phyloP scores from a whole-genome alignment of 1,140 invertebrate species.

The Drosophila arizonae region DNA sequence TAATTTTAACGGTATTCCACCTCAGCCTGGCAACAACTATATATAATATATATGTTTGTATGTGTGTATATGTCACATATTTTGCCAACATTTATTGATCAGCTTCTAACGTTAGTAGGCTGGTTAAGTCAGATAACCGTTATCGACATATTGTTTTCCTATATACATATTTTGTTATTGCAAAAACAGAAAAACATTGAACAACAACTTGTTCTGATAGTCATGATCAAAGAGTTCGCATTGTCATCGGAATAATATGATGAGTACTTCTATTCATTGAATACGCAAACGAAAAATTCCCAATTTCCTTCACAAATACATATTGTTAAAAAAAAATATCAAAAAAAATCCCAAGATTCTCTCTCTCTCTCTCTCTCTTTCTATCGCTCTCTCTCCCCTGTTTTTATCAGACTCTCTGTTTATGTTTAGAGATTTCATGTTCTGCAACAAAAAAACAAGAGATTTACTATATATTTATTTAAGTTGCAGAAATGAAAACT shows the following conservation, averaged over 20 bases:
- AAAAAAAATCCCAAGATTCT: conserved; percentile 3
- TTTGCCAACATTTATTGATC: neutral
- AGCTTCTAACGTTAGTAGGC: conserved; percentile 23
- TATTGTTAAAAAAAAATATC: no score
- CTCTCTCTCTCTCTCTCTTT: neutral
- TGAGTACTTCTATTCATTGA: conserved; percentile 5
- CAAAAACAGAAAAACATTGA: neutral
- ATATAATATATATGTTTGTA: neutral
- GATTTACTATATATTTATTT: no score
- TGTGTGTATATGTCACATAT: neutral
- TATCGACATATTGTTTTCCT: conserved; percentile 30
- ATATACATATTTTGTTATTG: no score
- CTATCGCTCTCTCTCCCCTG: no score
- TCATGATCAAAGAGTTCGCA: conserved; percentile 5
- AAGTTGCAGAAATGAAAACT: no score
- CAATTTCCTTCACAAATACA: conserved; percentile 1
- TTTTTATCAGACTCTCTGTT: no score
- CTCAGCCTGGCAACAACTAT: neutral
- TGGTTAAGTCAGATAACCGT: conserved; percentile 24
- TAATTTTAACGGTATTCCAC: conserved; percentile 6
- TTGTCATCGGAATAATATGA: conserved; percentile 21
- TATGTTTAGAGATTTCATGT: neutral
- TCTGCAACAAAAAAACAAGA: neutral
- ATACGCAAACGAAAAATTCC: conserved; percentile 12
- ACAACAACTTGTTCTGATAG: conserved; percentile 25